Base-by-base conservation (phyloP, 2,888 invertebrate genomes). In the Euspilapteryx auroguttella region DNA sequence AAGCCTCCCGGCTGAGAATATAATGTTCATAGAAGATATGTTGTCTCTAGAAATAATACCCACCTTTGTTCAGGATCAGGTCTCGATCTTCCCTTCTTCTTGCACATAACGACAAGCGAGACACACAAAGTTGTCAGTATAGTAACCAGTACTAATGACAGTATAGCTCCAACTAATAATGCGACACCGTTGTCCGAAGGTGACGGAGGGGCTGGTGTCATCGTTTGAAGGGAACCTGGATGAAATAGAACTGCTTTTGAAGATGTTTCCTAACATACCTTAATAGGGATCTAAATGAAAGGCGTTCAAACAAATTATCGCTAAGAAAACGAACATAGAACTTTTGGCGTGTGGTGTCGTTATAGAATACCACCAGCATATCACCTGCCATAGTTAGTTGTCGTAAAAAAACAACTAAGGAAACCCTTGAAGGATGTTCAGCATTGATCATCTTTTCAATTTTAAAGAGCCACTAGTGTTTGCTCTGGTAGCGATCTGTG, bases 81-180 rank as follows among this genome's bases (percentile, higher is more conserved):
- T 17, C 49, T 42, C 0, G 68, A 63, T 7, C 55, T 46, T 11
- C 44, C 52, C 33, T 65, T 66, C 41, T 68, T 76, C 42, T 55
- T 68, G 34, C 77, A 77, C 59, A 77, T 65, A 11, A 77, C 55
- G 3, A 77, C 58, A 4, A 76, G 45, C 0, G 71, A 52, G 1
- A 76, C 73, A 32, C 76, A 73, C 7, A 77, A 38, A 1, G 77
- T 73, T 2, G 76, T 73, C 34, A 76, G 34, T 24, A 77, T 61
- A 1, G 75, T 73, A n/a, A 77, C 41, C 14, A 75, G 34, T 1
- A 75, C 61, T n/a, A 76, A 46, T 0, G 71, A 58, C 1, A 76
- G 35, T 6, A 65, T 56, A 6, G 69, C 75, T 24, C 76, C 77
- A 1, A 77, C 48, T 1, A 77, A 40, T 8, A 77, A 37, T 0